Percentiles rank a stretch among this genome's conserved stretches.
Evolutionary conservation across 2,888 invertebrate genomes (phyloP).

Genomic region (Drosophila falleni): DNA sequence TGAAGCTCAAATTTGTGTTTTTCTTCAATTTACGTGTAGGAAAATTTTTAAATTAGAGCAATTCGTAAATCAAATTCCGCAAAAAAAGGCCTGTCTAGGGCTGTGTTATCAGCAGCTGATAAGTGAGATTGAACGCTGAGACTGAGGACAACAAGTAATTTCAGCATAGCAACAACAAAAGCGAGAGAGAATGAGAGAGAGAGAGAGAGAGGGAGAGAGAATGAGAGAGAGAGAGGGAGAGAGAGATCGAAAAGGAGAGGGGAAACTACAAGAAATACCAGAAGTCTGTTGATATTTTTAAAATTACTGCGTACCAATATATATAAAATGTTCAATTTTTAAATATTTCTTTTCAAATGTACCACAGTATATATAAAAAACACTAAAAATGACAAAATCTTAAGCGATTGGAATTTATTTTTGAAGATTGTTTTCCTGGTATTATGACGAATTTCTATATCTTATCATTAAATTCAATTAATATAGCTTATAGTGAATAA

Average conservation of each 20-base stretch:
- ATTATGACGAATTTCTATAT: conserved; percentile 22
- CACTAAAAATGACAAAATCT: background rate
- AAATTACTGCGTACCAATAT: background rate
- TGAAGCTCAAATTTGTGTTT: background rate
- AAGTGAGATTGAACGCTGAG: conserved; percentile 12
- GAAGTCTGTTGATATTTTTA: background rate
- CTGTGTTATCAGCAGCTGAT: conserved; percentile 48
- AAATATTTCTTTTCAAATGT: background rate
- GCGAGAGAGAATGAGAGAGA: background rate
- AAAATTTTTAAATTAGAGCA: conserved; percentile 43
- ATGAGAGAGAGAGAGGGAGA: background rate
- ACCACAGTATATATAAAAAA: background rate
- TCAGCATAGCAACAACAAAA: conserved; percentile 51
- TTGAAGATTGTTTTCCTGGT: conserved; percentile 17
- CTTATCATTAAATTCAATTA: conserved; percentile 35
- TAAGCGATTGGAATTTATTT: background rate
- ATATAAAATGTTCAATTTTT: background rate
- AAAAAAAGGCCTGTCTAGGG: conserved; percentile 42
- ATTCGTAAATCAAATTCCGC: conserved; percentile 1
- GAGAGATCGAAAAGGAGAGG: background rate
- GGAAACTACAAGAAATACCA: background rate
- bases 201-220: background rate
- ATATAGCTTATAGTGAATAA: conserved; percentile 7
- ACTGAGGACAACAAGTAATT: conserved; percentile 12
- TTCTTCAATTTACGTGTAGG: conserved; percentile 11